Conservation (phyloP, 2,888 invertebrate genomes). For the Endomychus coccineus region DNA sequence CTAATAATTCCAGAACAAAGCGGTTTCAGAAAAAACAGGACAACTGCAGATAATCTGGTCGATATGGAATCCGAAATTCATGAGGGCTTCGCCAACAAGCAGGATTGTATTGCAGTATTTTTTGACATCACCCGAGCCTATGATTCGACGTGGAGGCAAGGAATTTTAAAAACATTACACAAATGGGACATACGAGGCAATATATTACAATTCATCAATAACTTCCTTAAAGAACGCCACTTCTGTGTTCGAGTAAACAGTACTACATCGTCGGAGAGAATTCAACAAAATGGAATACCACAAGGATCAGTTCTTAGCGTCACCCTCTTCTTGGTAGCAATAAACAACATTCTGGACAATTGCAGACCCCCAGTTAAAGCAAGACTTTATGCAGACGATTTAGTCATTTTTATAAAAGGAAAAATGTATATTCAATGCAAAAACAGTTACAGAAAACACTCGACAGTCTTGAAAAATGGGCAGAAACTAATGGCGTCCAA, state of each 20-base stretch:
- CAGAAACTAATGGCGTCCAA: too few relatives aligned
- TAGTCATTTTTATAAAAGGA: too few relatives aligned
- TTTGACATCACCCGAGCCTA: conserved; percentile 7
- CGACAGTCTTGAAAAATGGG: too few relatives aligned
- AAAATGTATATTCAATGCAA: too few relatives aligned
- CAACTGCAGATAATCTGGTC: conserved; percentile 1
- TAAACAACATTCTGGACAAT: too few relatives aligned
- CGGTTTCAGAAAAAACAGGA: not conserved
- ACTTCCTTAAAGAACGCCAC: not conserved
- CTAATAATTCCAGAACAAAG: conserved; percentile 1
- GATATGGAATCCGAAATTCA: conserved; percentile 6
- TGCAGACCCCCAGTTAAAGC: too few relatives aligned
- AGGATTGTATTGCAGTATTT: conserved; percentile 5
- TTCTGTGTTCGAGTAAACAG: conserved; percentile 2
- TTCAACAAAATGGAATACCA: not conserved
- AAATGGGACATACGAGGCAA: conserved; percentile 5
- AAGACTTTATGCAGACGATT: too few relatives aligned
- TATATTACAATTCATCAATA: conserved; percentile 3
- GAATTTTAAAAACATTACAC: not conserved
- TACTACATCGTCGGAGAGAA: conserved; percentile 2
- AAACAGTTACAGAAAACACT: too few relatives aligned
- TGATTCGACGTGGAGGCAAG: conserved; percentile 1
- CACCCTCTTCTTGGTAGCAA: too few relatives aligned
- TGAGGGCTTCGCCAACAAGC: conserved; percentile 1
- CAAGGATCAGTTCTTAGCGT: conserved; percentile 3